phyloP scores from a whole-genome alignment of 2,888 invertebrate species.

The Cepaea hortensis region DNA sequence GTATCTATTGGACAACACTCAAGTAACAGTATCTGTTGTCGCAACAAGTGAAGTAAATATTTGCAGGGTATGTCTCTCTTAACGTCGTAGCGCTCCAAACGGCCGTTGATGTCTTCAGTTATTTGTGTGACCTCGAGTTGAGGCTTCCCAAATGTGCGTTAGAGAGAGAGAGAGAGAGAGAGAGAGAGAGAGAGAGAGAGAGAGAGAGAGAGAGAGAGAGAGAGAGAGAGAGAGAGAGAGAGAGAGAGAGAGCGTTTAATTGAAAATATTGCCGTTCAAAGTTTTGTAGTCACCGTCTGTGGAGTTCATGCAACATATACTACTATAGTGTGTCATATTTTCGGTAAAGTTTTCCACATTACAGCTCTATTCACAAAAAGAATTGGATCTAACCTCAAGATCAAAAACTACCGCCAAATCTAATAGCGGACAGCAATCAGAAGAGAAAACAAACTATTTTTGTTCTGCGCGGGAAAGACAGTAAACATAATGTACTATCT shows the following conservation, averaged over 20 bases:
- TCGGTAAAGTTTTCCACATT: no score
- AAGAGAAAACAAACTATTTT: not conserved
- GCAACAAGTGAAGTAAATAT: no score
- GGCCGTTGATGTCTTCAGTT: no score
- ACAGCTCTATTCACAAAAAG: not conserved
- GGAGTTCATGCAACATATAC: no score
- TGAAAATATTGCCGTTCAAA: not conserved
- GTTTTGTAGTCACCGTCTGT: no score
- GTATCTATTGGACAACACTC: no score
- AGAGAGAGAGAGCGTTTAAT: not conserved
- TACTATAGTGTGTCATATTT: no score
- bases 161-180: not conserved
- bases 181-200: constrained; percentile 39
- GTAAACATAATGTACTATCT: not conserved
- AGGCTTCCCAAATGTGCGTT: no score
- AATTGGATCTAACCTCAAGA: not conserved
- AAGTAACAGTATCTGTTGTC: no score
- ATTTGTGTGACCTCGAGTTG: no score
- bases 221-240: constrained; percentile 41
- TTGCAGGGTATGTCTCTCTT: no score
- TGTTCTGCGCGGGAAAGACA: not conserved
- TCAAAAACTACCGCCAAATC: constrained; percentile 3
- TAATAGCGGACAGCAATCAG: not conserved
- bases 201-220: constrained; percentile 44
- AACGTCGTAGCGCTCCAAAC: no score